Percentiles rank a stretch among this genome's conserved stretches.
Evolutionary conservation across 30 jellyfish, hydroid and myxozoan species (phyloP).

Genomic region (Clytia hemisphaerica): DNA sequence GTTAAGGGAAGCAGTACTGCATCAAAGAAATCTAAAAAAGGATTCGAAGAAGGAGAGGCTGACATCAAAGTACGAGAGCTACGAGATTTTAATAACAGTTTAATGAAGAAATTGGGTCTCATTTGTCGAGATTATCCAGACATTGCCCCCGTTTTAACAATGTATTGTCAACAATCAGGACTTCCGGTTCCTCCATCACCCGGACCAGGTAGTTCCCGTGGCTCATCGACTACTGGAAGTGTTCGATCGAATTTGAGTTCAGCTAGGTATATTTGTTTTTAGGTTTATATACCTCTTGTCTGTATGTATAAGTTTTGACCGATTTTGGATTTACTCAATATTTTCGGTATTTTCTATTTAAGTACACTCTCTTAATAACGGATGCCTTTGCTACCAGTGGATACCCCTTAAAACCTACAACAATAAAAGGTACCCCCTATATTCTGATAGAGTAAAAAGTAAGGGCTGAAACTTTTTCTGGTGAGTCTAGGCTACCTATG

Average conservation of each 20-base stretch:
- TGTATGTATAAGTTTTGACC: background rate
- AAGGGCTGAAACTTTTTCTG: no score
- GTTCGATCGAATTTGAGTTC: slow-evolving; percentile 67
- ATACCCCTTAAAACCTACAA: no score
- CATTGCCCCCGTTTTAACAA: slow-evolving; percentile 55
- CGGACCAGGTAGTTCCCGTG: slow-evolving; percentile 71
- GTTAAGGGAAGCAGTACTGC: slow-evolving; percentile 91
- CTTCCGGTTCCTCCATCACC: slow-evolving; percentile 94
- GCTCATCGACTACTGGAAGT: slow-evolving; percentile 59
- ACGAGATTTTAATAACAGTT: slow-evolving; percentile 68
- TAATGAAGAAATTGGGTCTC: slow-evolving; percentile 67
- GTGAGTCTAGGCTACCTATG: no score
- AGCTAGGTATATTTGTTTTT: slow-evolving; percentile 34
- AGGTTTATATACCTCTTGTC: background rate
- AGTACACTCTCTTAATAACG: background rate
- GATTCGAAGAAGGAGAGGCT: slow-evolving; percentile 77
- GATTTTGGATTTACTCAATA: background rate
- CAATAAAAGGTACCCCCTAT: no score
- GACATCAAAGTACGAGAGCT: slow-evolving; percentile 83
- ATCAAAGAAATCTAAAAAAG: slow-evolving; percentile 37
- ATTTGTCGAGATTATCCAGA: slow-evolving; percentile 78
- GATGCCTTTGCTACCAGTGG: no score
- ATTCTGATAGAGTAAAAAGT: no score
- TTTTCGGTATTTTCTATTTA: background rate
- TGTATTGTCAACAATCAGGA: slow-evolving; percentile 90